A percentile compares a stretch with the other conserved stretches of the same genome.
These are phyloP conservation scores for Gobius niger DNA, from an alignment of 2,113 vertebrate species.

Conservation along the genomic window DNA sequence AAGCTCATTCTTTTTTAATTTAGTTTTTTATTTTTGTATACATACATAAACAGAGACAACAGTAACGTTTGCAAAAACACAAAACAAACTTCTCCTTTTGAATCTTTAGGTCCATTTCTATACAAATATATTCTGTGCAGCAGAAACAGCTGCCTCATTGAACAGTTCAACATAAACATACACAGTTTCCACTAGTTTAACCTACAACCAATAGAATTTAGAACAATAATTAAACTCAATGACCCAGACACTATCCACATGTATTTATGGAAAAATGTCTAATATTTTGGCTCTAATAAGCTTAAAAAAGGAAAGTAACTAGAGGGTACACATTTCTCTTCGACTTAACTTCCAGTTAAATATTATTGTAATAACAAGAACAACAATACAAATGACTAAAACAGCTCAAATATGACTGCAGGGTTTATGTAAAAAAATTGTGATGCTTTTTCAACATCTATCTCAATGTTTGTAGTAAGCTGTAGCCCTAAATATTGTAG, in stretches of 20 bases:
- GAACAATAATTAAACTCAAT: no score
- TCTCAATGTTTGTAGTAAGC: conserved; percentile 4
- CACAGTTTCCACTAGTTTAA: no score
- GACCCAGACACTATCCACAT: no score
- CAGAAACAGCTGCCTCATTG: conserved; percentile 29
- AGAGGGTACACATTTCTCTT: no score
- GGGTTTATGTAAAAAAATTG: conserved; percentile 5
- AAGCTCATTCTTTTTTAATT: conserved; percentile 2
- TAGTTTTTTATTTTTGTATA: neutral
- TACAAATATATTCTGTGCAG: conserved; percentile 21
- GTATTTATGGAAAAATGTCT: no score
- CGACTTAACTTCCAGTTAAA: conserved; percentile 14
- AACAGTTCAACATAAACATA: conserved; percentile 8
- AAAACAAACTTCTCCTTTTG: conserved; percentile 33
- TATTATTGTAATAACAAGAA: neutral
- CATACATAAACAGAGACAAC: conserved; percentile 43
- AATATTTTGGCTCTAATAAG: no score
- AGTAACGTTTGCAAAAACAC: conserved; percentile 30
- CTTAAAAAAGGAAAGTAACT: no score
- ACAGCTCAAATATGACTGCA: conserved; percentile 5
- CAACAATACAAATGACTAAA: neutral
- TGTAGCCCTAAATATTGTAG: conserved; percentile 19
- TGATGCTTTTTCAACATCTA: conserved; percentile 10
- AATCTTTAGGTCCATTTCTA: conserved; percentile 17
- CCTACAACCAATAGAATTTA: no score